Evolutionary conservation across 1,140 invertebrate species (phyloP).

Genomic region (Drosophila guanche): DNA sequence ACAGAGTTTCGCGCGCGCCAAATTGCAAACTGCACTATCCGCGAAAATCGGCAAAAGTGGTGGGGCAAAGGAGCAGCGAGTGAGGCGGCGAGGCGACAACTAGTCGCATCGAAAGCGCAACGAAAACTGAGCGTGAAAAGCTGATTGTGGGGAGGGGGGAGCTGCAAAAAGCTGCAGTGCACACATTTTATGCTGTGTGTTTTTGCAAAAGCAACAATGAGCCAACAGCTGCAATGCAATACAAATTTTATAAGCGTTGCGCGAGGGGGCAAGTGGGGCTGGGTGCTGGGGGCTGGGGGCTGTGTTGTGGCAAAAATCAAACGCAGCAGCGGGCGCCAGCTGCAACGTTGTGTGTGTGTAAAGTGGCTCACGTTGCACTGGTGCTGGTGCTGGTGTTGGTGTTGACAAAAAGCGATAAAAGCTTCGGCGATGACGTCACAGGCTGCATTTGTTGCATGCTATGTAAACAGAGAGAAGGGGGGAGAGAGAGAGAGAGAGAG

Average conservation of each 20-base stretch:
- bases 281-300: neutral
- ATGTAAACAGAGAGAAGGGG: constrained; percentile 7
- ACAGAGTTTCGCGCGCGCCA: constrained; percentile 26
- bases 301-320: constrained; percentile 53
- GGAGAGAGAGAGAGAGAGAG: neutral
- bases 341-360: constrained; percentile 1
- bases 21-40: neutral
- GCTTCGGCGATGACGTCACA: constrained; percentile 61
- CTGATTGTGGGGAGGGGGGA: constrained; percentile 36
- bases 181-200: constrained; percentile 70
- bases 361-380: too few species aligned
- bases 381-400: neutral
- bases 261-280: neutral
- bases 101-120: constrained; percentile 71
- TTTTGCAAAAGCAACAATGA: constrained; percentile 36
- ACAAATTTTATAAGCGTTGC: constrained; percentile 49
- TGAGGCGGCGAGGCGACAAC: constrained; percentile 51
- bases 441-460: constrained; percentile 71
- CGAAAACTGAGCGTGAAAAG: constrained; percentile 74
- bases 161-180: constrained; percentile 70
- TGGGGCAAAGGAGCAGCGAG: constrained; percentile 1
- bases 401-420: constrained; percentile 42
- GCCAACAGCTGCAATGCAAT: constrained; percentile 59
- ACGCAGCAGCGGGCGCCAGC: constrained; percentile 40
- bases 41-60: neutral